Base-by-base conservation (phyloP, 2,888 invertebrate genomes). In the Trilocha varians region DNA sequence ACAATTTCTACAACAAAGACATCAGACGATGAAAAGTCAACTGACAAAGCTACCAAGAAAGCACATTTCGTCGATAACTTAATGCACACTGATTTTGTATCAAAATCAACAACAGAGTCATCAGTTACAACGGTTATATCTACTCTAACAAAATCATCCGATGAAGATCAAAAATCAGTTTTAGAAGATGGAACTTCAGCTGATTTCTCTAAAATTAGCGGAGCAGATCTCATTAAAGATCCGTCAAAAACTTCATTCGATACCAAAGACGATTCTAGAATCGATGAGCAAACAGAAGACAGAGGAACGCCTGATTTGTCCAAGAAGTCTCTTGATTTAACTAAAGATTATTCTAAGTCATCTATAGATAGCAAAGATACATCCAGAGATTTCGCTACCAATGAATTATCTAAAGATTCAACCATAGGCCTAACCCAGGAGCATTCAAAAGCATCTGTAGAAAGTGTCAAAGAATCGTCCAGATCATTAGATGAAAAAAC, bases 331-430 rank as follows among this genome's bases (percentile, higher is more conserved):
- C 59, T 84, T 18, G 85, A 84, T 46, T 54, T 85, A 44, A 83
- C 83, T 5, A 85, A 85, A 57, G 85, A 85, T 53, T 85, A 83
- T 47, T 85, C 85, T 1, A 85, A 85, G 53, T 85, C 85, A 13
- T 85, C 85, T 17, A 83, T 85, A 35, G 85, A 85, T 46, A 85
- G 85, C 52, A 85, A 85, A 64, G 85, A 85, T 46, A 85, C 85
- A 0, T 85, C 85, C 2, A 67, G 82, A 61, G 85, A 85, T 59
- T 84, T 85, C 63, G 83, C 85, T 11, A 84, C 85, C 11, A 85
- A 85, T 54, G 85, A 85, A 52, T 45, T 85, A 34, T 85, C 85
- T 3, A 85, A 85, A 65, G 85, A 85, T 52, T 85, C 85, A n/a
- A 85, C 85, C 1, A 74, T 78, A 25, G 85, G 85, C 44, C 63